These are phyloP conservation scores for Ophion obscuratus DNA, from an alignment of 2,888 invertebrate species.

Conservation along the genomic window DNA sequence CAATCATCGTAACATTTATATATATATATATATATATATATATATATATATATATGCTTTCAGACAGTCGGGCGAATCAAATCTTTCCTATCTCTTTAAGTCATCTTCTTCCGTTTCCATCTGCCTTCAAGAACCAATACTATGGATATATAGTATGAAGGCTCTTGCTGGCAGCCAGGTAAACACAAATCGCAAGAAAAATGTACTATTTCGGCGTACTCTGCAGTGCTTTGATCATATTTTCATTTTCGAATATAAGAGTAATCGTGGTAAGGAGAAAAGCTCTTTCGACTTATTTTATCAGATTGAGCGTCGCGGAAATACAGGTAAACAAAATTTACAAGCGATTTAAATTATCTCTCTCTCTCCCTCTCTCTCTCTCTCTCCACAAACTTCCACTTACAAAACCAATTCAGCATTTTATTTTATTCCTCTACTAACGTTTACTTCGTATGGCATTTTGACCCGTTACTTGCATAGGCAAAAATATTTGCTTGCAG, in stretches of 20 bases:
- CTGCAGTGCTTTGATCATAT: slow-evolving; percentile 19
- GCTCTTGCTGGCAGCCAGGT: neutral
- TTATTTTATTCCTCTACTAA: neutral
- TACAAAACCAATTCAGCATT: neutral
- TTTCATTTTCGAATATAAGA: slow-evolving; percentile 10
- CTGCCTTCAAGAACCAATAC: neutral
- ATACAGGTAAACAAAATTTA: neutral
- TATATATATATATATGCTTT: neutral
- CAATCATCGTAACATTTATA: no score
- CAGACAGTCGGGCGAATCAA: neutral
- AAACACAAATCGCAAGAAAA: slow-evolving; percentile 21
- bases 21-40: neutral
- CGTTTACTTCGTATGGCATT: no score
- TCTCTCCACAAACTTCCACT: neutral
- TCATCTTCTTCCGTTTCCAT: neutral
- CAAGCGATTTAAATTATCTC: neutral
- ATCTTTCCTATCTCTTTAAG: neutral
- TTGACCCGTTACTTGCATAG: no score
- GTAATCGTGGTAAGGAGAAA: neutral
- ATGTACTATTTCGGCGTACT: neutral
- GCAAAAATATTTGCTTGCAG: no score
- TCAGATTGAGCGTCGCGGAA: neutral
- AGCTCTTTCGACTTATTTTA: slow-evolving; percentile 6
- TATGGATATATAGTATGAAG: neutral
- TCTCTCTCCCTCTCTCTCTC: no score